A percentile compares a stretch with the other conserved stretches of the same genome.
phyloP scores from a whole-genome alignment of 2,888 invertebrate species.

The Heliothis peltigera region DNA sequence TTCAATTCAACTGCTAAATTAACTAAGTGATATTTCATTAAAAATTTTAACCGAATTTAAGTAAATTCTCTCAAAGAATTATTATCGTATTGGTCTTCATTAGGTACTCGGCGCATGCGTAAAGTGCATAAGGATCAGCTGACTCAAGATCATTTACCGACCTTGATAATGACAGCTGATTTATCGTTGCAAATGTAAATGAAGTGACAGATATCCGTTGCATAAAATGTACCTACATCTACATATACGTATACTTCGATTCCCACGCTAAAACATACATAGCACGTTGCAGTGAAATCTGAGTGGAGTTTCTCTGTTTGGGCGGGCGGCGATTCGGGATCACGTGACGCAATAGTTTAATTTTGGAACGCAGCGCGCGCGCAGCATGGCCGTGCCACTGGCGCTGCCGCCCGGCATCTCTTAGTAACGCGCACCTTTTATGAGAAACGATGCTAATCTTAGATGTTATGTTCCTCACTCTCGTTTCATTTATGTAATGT shows the following conservation, averaged over 20 bases:
- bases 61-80: constrained; percentile 24
- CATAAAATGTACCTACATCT: constrained; percentile 43
- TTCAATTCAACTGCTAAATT: background rate
- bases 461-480: constrained; percentile 75
- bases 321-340: constrained; percentile 85
- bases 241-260: constrained; percentile 49
- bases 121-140: constrained; percentile 64
- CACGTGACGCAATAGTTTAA: constrained; percentile 86
- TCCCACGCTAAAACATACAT: constrained; percentile 70
- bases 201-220: constrained; percentile 57
- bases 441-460: constrained; percentile 85
- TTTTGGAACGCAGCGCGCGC: constrained; percentile 86
- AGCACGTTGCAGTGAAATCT: constrained; percentile 82
- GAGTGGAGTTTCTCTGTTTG: constrained; percentile 89
- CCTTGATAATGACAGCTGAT: constrained; percentile 82
- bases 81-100: constrained; percentile 31
- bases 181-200: constrained; percentile 61
- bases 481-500: constrained; percentile 67
- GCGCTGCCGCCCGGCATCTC: constrained; percentile 76
- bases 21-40: background rate
- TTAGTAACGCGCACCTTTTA: constrained; percentile 86
- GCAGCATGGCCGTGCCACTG: constrained; percentile 79
- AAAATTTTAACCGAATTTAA: constrained; percentile 8
- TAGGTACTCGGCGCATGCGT: constrained; percentile 33
- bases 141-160: constrained; percentile 72